Evolutionary conservation across 2,797 vertebrate genomes (phyloP), one percentile per base, ranked within the genome.

Genomic region (Falco novaeseelandiae): DNA sequence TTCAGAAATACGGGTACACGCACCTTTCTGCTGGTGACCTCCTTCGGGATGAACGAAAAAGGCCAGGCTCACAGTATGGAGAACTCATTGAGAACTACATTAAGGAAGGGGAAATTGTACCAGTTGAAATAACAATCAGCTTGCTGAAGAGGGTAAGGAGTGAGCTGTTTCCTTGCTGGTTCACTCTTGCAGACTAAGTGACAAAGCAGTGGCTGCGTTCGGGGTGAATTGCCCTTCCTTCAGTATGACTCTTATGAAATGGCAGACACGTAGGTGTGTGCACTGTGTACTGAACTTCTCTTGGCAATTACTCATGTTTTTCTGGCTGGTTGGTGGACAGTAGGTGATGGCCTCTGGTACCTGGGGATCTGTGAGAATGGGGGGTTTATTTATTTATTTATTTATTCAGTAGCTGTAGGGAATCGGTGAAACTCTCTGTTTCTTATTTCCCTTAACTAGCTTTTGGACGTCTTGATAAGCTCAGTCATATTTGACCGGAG

Each of bases 1-100:
- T 94, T 93, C 97, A 99, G 99, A 99, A 98, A 78, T 99, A 99
- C 7, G 98, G 98, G 93, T 99, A 99, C 92, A 99, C 99, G 5
- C 99, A 99, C 96, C 97, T 99, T 96, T 99, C 99, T 63, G 99
- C 99, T 15, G 99, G 99, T 49, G 99, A 99, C 96, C 98, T 99
- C 73, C 98, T 99, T 92, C 98, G 99, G 86, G 99, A 98, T 29
- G 99, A 99, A 96, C 98, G 99, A 63, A 98, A 98, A 54, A 98
- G 99, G 88, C 98, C 98, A 30, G 99, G 97, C 44, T 99, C 99
- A 1, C 98, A 99, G 93, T 98, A 93, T 32, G 99, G 99, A 81
- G 98, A 99, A 95, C 99, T 99, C 92, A 99, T 99, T 83, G 99
- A 98, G 97, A 98, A 62, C 96, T 99, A 98, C 96, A 99, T 99